Evolutionary conservation across 2,888 invertebrate genomes (phyloP), one percentile per base, ranked within the genome.

Genomic region (Amblyjoppa proteus): DNA sequence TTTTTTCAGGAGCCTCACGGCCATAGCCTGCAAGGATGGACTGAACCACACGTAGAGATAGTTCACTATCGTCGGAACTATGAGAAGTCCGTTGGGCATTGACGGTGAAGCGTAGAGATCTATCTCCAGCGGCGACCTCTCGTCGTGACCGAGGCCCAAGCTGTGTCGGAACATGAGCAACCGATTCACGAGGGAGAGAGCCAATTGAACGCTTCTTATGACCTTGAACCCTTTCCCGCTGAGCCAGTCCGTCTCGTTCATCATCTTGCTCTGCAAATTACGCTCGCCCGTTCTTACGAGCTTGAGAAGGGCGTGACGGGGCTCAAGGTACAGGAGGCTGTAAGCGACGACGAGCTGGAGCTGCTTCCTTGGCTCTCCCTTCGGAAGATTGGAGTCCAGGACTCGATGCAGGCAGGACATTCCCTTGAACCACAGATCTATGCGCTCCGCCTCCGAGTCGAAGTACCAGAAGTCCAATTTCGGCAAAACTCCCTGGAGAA

Each of bases 1-100:
- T 88, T 95, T 94, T 84, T 95, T 95, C 41, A 96, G 89, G 13
- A 96, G 90, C 64, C 95, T 93, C 2, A 95, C 95, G 1, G 96
- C 95, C 90, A 96, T 94, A 7, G 95, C 95, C 25, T 96, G 95
- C 25, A 96, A 91, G 16, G 94, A 92, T 2, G 95, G 95, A 88
- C 95, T 95, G 87, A 95, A 95, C 89, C 95, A 94, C 74, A 96
- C 96, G 89, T 95, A 95, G 0, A 95, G 94, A 89, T 96, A 96
- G 90, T 95, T 94, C 0, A 95, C 95, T 13, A 96, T 95, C 4
- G 95, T 95, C 9, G 95, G 94, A 1, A 95, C 95, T 68, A 95
- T 94, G 56, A 95, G 83, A 1, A 94, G 89, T 34, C 93, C 93
- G 61, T 93, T 94, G 0, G 94, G 94, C 28, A 93, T 86, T 1